Base-by-base conservation (phyloP, 2,888 invertebrate genomes). In the Augochlorella aurata region DNA sequence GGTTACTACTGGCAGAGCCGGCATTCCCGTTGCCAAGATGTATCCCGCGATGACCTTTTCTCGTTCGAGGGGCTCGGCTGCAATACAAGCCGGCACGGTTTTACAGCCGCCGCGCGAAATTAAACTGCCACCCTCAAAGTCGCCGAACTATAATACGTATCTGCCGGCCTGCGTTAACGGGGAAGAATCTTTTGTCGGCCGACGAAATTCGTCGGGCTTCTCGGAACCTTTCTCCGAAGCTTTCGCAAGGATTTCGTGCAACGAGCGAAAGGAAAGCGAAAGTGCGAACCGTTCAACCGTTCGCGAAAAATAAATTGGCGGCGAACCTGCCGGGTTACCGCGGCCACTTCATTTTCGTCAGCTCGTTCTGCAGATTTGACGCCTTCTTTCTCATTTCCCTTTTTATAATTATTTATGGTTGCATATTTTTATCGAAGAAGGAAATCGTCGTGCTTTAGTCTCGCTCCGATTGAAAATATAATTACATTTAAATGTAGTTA, bases 121-220 rank as follows among this genome's bases (percentile, higher is more conserved):
- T 87, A 85, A 88, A 88, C 85, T 85, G 87, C 88, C 88, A 87
- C 83, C 87, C 87, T 87, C 84, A 79, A 83, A 72, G 77, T 78
- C 66, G 77, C 81, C 76, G 79, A 66, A 38, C 38, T 38, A 38
- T 38, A 38, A 38, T 38, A 38, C 70, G 69, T 76, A 44, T 49
- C 76, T 73, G 50, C 70, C 70, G 75, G 65, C 21, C 67, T 21
- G 29, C 71, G 61, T 29, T 9, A 29, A 18, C 44, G n/a, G 61
- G 49, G 38, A 9, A 63, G 29, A 14, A 16, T 63, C 29, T 63
- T 38, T n/a, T 68, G 44, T 45, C 66, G 66, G 45, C 21, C 58
- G 71, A 79, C 49, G 79, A 69, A 66, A 77, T 65, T 49, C 38
- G 38, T 4, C 54, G n/a, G 18, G 29, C 45, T 71, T 24, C 47